Percentiles rank a stretch among this genome's conserved stretches.
Conservation (phyloP, 2,113 vertebrate species). For the Pteruthius melanotis region DNA sequence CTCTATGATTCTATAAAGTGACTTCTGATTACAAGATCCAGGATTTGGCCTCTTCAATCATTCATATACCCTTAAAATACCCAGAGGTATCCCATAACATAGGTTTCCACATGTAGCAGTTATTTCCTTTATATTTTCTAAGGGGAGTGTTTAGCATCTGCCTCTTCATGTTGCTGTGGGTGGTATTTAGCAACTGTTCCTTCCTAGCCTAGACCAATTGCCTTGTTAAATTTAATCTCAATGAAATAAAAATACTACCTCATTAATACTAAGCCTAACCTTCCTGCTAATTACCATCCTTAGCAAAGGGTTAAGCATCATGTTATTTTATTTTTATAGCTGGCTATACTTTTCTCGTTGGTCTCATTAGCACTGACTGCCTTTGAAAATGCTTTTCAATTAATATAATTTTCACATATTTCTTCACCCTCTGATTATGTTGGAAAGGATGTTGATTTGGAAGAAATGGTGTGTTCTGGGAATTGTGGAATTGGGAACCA, state of each 20-base stretch:
- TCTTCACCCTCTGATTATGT: neutral
- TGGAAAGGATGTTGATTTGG: neutral
- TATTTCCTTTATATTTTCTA: neutral
- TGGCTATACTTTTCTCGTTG: neutral
- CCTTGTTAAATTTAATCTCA: neutral
- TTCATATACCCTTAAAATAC: neutral
- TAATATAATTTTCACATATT: constrained; percentile 1
- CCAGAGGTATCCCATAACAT: neutral
- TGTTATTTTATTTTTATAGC: neutral
- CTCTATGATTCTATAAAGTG: neutral
- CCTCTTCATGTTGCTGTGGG: neutral
- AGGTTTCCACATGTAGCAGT: neutral
- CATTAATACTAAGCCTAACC: neutral
- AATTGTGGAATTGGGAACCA: neutral
- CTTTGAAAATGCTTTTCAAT: constrained; percentile 39
- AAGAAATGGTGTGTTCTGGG: neutral
- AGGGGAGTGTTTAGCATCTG: neutral
- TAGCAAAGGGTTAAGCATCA: constrained; percentile 22
- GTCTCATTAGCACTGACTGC: neutral
- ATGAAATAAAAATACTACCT: neutral
- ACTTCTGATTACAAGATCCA: neutral
- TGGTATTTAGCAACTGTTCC: neutral
- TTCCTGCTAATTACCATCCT: constrained; percentile 3
- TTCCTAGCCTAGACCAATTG: neutral
- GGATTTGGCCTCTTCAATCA: neutral